phyloP scores from a whole-genome alignment of 1,140 invertebrate species.

The Drosophila azteca region DNA sequence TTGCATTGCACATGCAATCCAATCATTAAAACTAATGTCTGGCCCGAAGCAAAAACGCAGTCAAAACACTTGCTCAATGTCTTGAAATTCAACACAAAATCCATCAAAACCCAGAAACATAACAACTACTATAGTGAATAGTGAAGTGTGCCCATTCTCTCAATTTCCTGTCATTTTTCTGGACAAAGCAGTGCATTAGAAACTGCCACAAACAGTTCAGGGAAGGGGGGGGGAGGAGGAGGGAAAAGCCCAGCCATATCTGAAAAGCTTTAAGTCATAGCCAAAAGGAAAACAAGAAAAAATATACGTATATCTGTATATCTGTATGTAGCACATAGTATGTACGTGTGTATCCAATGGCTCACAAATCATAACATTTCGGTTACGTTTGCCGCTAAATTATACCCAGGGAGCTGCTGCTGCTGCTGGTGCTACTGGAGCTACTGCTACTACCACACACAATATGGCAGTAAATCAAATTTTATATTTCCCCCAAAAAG shows the following conservation, averaged over 20 bases:
- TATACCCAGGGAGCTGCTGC: slow-evolving; percentile 51
- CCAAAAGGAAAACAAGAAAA: slow-evolving; percentile 38
- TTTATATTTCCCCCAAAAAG: slow-evolving; percentile 79
- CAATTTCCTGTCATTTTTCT: neutral
- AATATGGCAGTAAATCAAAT: slow-evolving; percentile 80
- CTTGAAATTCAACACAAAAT: neutral
- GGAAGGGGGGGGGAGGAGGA: no score
- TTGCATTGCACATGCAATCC: no score
- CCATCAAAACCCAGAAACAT: neutral
- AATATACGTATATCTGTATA: slow-evolving; percentile 22
- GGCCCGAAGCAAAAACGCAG: no score
- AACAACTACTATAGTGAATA: neutral
- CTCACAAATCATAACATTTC: slow-evolving; percentile 78
- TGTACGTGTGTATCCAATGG: slow-evolving; percentile 60
- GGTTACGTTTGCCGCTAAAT: slow-evolving; percentile 77
- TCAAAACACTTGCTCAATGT: no score
- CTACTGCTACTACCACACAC: slow-evolving; percentile 33
- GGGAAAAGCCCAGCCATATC: slow-evolving; percentile 18
- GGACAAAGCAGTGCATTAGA: neutral
- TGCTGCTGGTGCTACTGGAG: slow-evolving; percentile 33
- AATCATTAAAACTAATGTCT: no score
- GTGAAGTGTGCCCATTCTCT: neutral
- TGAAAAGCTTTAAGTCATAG: slow-evolving; percentile 49
- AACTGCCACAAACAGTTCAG: slow-evolving; percentile 20
- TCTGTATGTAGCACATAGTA: neutral